Conservation (phyloP, 2,797 vertebrate genomes). For the Myiotriccus ornatus region DNA sequence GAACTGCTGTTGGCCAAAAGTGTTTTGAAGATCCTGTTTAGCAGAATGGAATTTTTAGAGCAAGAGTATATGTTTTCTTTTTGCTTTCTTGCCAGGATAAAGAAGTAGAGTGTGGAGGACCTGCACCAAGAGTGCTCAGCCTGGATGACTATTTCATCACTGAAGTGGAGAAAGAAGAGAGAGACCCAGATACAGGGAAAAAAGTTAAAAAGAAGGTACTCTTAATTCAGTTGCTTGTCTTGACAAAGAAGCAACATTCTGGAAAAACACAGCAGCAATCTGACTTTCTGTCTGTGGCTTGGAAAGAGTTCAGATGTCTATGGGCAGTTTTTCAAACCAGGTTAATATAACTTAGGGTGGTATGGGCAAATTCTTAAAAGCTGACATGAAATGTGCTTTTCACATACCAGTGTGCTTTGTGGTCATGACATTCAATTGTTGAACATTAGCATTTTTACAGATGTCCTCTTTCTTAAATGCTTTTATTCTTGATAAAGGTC, state of each 20-base stretch:
- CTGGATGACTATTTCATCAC: constrained; percentile 98
- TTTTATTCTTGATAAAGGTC: constrained; percentile 76
- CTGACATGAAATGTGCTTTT: neutral
- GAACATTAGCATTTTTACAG: neutral
- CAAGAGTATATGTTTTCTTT: neutral
- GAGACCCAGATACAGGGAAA: constrained; percentile 94
- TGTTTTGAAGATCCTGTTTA: neutral
- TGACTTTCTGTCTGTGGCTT: neutral
- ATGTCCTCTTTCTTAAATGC: constrained; percentile 12
- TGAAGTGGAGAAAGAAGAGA: constrained; percentile 93
- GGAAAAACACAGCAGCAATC: neutral
- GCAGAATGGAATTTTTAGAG: neutral
- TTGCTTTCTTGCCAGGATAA: constrained; percentile 85
- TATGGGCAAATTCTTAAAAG: neutral
- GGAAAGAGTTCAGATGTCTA: neutral
- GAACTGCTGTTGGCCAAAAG: neutral
- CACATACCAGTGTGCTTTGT: neutral
- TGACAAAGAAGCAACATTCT: neutral
- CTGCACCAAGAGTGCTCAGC: constrained; percentile 94
- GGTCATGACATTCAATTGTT: neutral
- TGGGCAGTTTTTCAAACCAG: neutral
- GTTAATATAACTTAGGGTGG: neutral
- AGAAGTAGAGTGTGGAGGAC: constrained; percentile 95
- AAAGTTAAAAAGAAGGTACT: constrained; percentile 92
- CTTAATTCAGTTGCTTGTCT: neutral